These are phyloP conservation scores for Perca fluviatilis DNA, from an alignment of 2,113 vertebrate genomes.

Conservation along the genomic window DNA sequence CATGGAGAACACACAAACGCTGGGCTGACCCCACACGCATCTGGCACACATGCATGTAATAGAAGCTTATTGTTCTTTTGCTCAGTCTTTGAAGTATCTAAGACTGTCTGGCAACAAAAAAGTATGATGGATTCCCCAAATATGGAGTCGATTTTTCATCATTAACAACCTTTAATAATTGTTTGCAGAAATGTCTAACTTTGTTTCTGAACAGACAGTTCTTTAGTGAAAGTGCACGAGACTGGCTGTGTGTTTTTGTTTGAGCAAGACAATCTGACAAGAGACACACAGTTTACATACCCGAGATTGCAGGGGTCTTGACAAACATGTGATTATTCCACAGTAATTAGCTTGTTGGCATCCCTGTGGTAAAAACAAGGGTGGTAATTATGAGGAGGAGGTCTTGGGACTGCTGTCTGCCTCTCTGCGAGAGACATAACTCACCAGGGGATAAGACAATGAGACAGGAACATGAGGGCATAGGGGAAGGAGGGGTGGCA, in stretches of 20 bases:
- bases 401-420: conserved; percentile 73
- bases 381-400: conserved; percentile 78
- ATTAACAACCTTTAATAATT: neutral
- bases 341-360: conserved; percentile 80
- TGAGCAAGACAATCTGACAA: conserved; percentile 53
- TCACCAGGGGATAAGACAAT: conserved; percentile 75
- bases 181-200: conserved; percentile 10
- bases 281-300: conserved; percentile 68
- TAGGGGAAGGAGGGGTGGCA: conserved; percentile 38
- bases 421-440: conserved; percentile 70
- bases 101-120: neutral
- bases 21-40: conserved; percentile 18
- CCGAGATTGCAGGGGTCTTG: conserved; percentile 74
- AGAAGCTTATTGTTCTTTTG: conserved; percentile 22
- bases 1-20: conserved; percentile 44
- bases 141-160: conserved; percentile 1
- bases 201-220: conserved; percentile 22
- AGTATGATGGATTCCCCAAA: neutral
- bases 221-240: conserved; percentile 9
- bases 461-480: conserved; percentile 63
- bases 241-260: conserved; percentile 42
- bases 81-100: neutral
- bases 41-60: conserved; percentile 13
- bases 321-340: conserved; percentile 84
- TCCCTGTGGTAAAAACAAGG: conserved; percentile 79